Conservation (phyloP, 2,113 vertebrate species). For the Chroicocephalus ridibundus region DNA sequence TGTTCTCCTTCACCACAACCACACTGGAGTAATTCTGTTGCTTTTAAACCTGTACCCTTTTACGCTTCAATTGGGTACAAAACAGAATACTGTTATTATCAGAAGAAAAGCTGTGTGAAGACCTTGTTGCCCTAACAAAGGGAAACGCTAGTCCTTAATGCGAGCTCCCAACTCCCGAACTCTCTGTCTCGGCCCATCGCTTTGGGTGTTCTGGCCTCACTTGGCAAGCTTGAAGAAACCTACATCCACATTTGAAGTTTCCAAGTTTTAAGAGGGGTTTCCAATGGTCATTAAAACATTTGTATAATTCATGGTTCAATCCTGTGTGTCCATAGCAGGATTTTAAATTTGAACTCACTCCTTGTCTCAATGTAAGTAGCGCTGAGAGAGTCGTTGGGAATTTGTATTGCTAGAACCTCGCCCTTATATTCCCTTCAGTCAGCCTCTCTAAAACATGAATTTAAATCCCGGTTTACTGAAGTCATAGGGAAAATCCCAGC, state of each 20-base stretch:
- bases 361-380: not conserved
- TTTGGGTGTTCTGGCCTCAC: not conserved
- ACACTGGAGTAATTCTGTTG: not conserved
- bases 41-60: not conserved
- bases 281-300: not conserved
- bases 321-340: not conserved
- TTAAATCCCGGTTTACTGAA: not conserved
- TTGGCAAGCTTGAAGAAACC: not conserved
- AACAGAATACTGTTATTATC: not conserved
- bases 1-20: not conserved
- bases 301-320: not conserved
- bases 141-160: not conserved
- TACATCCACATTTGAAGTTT: not conserved
- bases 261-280: not conserved
- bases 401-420: not conserved
- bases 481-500: not conserved
- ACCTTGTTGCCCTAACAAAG: not conserved
- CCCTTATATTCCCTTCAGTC: not conserved
- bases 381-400: not conserved
- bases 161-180: rapidly evolving
- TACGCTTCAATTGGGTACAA: not conserved
- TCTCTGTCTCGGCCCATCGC: rapidly evolving
- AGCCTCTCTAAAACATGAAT: not conserved
- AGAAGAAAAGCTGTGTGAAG: not conserved
- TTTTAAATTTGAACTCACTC: not conserved